Evolutionary conservation across 2,797 vertebrate species (phyloP), one percentile per base, ranked within the genome.

Genomic region (Melanogrammus aeglefinus): DNA sequence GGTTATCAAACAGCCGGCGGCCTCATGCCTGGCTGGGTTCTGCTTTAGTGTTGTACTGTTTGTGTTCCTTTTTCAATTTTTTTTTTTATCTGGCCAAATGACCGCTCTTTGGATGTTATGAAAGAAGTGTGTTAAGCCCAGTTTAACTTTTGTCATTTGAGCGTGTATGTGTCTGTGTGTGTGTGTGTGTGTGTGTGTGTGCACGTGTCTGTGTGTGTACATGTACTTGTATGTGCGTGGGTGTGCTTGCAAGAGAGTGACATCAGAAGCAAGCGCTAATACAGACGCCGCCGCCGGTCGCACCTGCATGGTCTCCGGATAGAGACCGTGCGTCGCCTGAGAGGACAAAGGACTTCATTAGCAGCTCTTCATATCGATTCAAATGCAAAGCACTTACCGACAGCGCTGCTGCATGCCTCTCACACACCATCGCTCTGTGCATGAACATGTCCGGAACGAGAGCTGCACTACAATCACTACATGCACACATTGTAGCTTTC

Each of bases 21-120:
- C 91, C 93, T 92, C 82, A 85, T 77, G 89, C 89, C 86, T 83
- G 87, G 84, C 88, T 88, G 87, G 84, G 77, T 90, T 82, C 86
- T 79, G 81, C 81, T 79, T 47, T 76, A 51, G 73, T 82, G 84
- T 84, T 87, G 84, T 84, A 83, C 85, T 84, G 81, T 90, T 88
- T 86, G 35, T 36, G 35, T 36, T 36, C 35, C 4, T 36, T 2
- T 2, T 47, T 47, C 0, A 2, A n/a, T n/a, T 88, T 86, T 1
- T 10, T 39, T 39, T 39, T 86, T 76, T 83, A 74, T 81, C 79
- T 84, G 86, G 81, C 85, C 86, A 75, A 80, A 86, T 29, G 38
- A 57, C 69, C 77, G 4, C 2, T 71, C 44, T 69, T 36, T 78
- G 35, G 33, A 63, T 72, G 31, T 57, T 33, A 36, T 14, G 24